Conservation (phyloP, 2,797 vertebrate species). For the Oryzias dopingdopingensis region DNA sequence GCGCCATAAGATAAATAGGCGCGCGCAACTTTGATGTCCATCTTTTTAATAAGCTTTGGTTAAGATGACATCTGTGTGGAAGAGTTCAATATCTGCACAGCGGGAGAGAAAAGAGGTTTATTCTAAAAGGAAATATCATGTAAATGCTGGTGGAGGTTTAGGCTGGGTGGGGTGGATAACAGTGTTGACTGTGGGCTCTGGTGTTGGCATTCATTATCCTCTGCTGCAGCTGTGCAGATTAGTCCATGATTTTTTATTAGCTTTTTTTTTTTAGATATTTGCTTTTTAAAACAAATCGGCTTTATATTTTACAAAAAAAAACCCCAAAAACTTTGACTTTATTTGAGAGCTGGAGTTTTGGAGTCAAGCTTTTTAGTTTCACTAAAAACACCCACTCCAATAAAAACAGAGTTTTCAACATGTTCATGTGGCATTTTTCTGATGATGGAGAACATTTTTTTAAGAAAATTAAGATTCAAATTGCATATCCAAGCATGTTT, state of each 20-base stretch:
- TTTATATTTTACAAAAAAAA: constrained; percentile 24
- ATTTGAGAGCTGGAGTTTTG: no score
- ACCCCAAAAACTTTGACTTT: no score
- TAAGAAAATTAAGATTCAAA: no score
- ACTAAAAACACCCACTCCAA: no score
- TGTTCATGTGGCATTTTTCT: not conserved
- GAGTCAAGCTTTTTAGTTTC: no score
- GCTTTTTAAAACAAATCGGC: constrained; percentile 54
- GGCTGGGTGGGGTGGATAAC: constrained; percentile 64
- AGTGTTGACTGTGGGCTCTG: constrained; percentile 56
- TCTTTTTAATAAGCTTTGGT: constrained; percentile 84
- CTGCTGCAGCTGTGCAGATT: constrained; percentile 71
- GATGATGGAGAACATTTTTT: not conserved
- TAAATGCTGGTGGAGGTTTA: constrained; percentile 78
- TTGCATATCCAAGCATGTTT: no score
- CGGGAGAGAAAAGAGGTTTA: constrained; percentile 79
- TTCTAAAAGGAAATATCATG: constrained; percentile 79
- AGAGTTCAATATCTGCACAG: constrained; percentile 79
- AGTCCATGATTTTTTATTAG: constrained; percentile 59
- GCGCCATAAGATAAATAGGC: constrained; percentile 74
- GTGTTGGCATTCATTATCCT: constrained; percentile 72
- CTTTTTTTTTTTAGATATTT: constrained; percentile 44
- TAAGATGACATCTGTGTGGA: constrained; percentile 81
- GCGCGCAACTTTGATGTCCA: constrained; percentile 76
- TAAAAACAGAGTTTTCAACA: not conserved